Base-by-base conservation (phyloP, 2,797 vertebrate species). In the Antennarius maculatus region DNA sequence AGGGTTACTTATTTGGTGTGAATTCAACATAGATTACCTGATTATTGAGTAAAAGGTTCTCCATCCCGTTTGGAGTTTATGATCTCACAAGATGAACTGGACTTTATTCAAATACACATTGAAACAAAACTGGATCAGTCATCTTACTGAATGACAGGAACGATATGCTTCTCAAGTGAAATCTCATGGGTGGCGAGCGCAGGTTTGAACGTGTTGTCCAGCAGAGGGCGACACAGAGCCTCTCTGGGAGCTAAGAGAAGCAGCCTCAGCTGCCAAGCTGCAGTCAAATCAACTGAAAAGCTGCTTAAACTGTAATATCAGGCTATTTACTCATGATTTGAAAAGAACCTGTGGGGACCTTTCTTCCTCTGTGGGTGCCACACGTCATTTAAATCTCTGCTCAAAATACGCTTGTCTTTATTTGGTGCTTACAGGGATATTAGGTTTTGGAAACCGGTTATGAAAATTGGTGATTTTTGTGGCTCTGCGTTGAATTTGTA, bases 161-260 rank as follows among this genome's bases (percentile, higher is more conserved):
- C n/a, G 14, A 27, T 49, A 2, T 61, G 17, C 34, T 27, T 27
- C 15, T 9, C 6, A 60, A 56, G n/a, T 43, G 11, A 56, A 49
- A 49, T 37, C 12, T 61, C 0, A 37, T n/a, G 16, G 31, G n/a
- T 2, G 17, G 31, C 27, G 31, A 34, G 31, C 3, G 69, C 28
- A 42, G 16, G 57, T n/a, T 15, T 42, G 10, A 14, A 12, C 0
- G 6, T 46, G 0, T 39, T 34, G 50, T n/a, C 89, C 91, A 90
- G 80, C 69, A 92, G 91, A 90, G 90, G 89, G 86, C 76, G 75
- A 53, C 85, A 85, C 63, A 67, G 50, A 68, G 79, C 90, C 80
- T 91, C 59, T 74, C 12, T 68, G 47, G 73, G 74, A 66, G 48
- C 11, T 12, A 8, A 17, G 15, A 61, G 39, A 47, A 23, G 60